Evolutionary conservation across 2,888 invertebrate species (phyloP), one percentile per base, ranked within the genome.

Genomic region (Beris chalybata): DNA sequence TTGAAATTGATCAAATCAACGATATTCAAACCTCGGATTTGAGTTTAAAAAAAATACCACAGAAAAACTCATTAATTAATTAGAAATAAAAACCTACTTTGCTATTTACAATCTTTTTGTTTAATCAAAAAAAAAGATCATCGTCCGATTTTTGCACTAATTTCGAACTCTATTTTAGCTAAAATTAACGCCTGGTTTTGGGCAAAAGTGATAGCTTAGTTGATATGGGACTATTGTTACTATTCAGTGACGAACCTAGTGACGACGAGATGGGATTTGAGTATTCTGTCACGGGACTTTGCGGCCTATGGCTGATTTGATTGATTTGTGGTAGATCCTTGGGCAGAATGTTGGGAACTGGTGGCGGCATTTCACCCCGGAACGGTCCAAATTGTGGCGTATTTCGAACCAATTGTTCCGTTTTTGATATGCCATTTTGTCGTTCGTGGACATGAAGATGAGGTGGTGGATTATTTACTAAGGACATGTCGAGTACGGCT

Each of bases 361-460:
- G 78, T 1, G 87, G 87, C 7, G 91, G 91, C 5, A 89, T 83
- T 74, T 91, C 89, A 0, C 91, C 92, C 73, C 83, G 86, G 72
- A 88, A 92, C 3, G 88, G 88, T 0, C 87, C 88, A 71, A 89
- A 90, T 75, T 92, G 92, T 2, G 92, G 91, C 3, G 79, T 79
- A 31, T 85, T 85, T 72, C 85, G 86, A 57, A 89, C 83, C 2
- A 89, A 79, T 48, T 87, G 80, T 64, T 89, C 86, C 0, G 87
- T 81, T 69, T 84, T 83, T 1, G 82, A 83, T 4, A 81, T 75
- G 58, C 79, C 79, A 22, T 67, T 69, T 3, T 70, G 72, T 12
- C 32, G 67, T 7, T 22, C 73, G 1, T 73, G 72, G 65, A 74
- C 67, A 64, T 77, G 76, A 12, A 79, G 70, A 66, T 76, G 78